These are phyloP conservation scores for Drosophila sordidula DNA, from an alignment of 2,888 invertebrate genomes.

Conservation along the genomic window DNA sequence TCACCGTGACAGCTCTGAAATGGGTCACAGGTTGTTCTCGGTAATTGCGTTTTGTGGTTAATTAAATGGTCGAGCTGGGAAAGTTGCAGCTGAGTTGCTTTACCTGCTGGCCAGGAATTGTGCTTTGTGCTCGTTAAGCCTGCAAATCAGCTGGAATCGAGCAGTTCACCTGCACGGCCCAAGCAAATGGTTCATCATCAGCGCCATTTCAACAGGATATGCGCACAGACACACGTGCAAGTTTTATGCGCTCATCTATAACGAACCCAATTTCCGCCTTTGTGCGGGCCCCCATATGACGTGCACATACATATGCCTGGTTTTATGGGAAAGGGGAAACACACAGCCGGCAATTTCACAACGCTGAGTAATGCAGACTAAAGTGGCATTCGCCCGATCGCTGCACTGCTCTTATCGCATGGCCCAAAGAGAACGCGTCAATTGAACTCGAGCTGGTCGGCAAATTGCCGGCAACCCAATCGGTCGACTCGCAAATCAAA, in stretches of 20 bases:
- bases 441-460: conserved; percentile 38
- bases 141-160: conserved; percentile 18
- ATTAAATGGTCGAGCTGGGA: conserved; percentile 48
- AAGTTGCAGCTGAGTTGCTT: conserved; percentile 31
- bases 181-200: conserved; percentile 31
- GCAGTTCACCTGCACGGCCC: conserved; percentile 11
- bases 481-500: conserved; percentile 43
- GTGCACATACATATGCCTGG: conserved; percentile 10
- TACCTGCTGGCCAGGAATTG: not conserved
- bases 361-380: conserved; percentile 45
- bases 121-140: conserved; percentile 23
- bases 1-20: conserved; percentile 25
- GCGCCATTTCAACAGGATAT: conserved; percentile 38
- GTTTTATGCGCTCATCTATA: conserved; percentile 46
- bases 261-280: conserved; percentile 51
- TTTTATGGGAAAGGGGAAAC: conserved; percentile 8
- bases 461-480: conserved; percentile 36
- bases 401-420: conserved; percentile 49
- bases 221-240: not conserved
- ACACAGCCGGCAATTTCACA: conserved; percentile 55
- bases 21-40: conserved; percentile 4
- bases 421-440: conserved; percentile 47
- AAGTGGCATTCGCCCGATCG: conserved; percentile 12
- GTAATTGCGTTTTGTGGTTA: conserved; percentile 34
- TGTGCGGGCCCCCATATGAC: not conserved